Evolutionary conservation across 2,888 invertebrate species (phyloP), one percentile per base, ranked within the genome.

Genomic region (Hermaeophaga mercurialis): DNA sequence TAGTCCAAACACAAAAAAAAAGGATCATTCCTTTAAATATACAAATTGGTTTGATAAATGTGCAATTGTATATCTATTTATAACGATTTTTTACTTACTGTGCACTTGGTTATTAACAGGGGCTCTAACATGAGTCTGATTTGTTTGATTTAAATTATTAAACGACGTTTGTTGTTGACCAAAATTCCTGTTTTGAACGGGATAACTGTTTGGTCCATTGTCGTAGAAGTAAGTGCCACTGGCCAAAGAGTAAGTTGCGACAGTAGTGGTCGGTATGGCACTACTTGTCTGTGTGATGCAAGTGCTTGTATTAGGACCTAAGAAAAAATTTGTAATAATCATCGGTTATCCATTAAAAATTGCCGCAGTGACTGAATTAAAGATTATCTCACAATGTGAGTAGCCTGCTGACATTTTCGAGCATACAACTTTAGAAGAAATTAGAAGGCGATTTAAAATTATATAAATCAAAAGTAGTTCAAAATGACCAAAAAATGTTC

Each of bases 161-260:
- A 75, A 75, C 17, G 39, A 19, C 4, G 61, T 28, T 11, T 44
- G 34, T 41, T 70, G 71, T 61, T 74, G 75, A 48, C 62, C 63
- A 48, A 75, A 74, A 14, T 73, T 65, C 39, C 75, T 69, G 36
- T 47, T 60, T 8, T 73, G 68, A 6, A 74, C 71, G 1, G 74
- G 66, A 63, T 73, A 76, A 54, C 68, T 71, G 19, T 70, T 71
- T 2, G 73, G 60, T n/a, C 74, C 66, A 22, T 57, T 61, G 57
- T 77, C 77, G 57, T 77, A 78, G 63, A 75, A 76, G 57, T 76
- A 78, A 18, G 77, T 66, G 56, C 73, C 73, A 52, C 70, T 69
- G 2, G 74, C 68, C 41, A 78, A 60, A 3, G 76, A 71, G 63
- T 77, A 77, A 3, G 77, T 70, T 3, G 76, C 64, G 3, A 72